Conservation (phyloP, 2,888 invertebrate genomes). For the Sepioteuthis lessoniana region DNA sequence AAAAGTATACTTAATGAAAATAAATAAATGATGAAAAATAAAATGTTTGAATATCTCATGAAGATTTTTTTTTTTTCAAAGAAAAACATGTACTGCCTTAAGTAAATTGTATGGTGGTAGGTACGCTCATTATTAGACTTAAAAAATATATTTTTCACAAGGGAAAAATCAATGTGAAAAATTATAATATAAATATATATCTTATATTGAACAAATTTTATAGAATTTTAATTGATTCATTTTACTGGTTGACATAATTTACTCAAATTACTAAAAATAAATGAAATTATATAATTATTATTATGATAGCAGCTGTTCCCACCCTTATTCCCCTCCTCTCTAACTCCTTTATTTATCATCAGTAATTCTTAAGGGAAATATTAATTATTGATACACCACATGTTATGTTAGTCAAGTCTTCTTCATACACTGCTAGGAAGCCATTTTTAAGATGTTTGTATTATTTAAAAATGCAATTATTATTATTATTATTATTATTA, state of each 20-base stretch:
- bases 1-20: not conserved
- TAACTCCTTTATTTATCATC: not conserved
- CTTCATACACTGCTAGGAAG: not conserved
- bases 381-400: conserved; percentile 14
- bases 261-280: not conserved
- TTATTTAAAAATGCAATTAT: not conserved
- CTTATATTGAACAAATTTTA: too few species aligned
- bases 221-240: too few species aligned
- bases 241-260: not conserved
- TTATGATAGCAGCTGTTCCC: not conserved
- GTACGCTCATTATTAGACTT: not conserved
- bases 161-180: too few species aligned
- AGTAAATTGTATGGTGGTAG: not conserved
- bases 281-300: not conserved
- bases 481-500: not conserved
- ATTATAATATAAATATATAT: too few species aligned
- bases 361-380: not conserved
- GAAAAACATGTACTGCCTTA: not conserved
- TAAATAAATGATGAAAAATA: not conserved
- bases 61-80: not conserved
- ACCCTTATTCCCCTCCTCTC: not conserved
- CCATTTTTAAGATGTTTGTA: conserved; percentile 14
- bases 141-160: not conserved
- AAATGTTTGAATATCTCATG: not conserved
- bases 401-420: not conserved